Conservation (phyloP, 2,797 vertebrate species). For the Thamnophis elegans region DNA sequence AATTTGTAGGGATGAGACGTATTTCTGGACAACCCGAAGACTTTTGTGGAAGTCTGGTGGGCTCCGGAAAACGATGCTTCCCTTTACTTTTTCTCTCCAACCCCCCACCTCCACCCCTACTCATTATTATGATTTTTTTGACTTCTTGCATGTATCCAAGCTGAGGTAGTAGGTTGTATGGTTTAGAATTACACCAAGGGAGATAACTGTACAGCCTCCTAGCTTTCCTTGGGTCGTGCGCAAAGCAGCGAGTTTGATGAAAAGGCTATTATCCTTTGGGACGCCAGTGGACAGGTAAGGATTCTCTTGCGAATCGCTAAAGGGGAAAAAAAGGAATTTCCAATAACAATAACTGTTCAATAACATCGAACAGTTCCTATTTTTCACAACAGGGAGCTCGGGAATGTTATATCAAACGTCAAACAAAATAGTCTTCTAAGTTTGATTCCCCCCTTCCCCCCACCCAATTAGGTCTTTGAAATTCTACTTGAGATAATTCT, state of each 20-base stretch:
- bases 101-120: slow-evolving; percentile 26
- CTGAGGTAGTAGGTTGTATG: slow-evolving; percentile 99
- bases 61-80: neutral
- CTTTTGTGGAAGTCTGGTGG: neutral
- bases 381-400: neutral
- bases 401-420: neutral
- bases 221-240: slow-evolving; percentile 97
- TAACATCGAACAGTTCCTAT: neutral
- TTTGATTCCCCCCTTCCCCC: neutral
- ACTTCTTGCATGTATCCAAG: slow-evolving; percentile 82
- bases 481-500: neutral
- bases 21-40: neutral
- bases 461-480: neutral
- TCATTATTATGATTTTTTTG: slow-evolving; percentile 37
- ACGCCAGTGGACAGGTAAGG: slow-evolving; percentile 71
- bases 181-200: slow-evolving; percentile 97
- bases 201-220: slow-evolving; percentile 99
- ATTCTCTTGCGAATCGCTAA: slow-evolving; percentile 27
- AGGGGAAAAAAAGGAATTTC: neutral
- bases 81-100: neutral
- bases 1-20: neutral
- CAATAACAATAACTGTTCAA: neutral
- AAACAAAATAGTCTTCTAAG: neutral
- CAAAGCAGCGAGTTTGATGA: slow-evolving; percentile 69
- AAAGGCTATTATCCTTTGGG: slow-evolving; percentile 61